Evolutionary conservation across 2,888 invertebrate species (phyloP), one percentile per base, ranked within the genome.

Genomic region (Dasysyrphus albostriatus): DNA sequence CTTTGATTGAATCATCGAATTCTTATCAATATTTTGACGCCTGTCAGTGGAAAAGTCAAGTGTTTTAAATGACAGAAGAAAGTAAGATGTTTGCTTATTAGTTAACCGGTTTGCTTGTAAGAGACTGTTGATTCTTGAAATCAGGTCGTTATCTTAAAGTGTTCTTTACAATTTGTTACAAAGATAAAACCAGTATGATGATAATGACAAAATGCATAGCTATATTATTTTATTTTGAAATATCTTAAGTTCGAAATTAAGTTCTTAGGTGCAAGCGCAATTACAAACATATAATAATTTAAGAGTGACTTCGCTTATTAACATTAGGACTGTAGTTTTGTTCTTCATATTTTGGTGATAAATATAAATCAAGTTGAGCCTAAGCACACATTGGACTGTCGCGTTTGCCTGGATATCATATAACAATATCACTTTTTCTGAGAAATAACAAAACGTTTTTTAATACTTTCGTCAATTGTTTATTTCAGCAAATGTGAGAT

Each of bases 31-130:
- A 34, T 34, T 58, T 54, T 34, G 32, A 34, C 32, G 34, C 34
- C 51, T 6, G 24, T 6, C 16, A 58, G 16, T 34, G 10, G 10
- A 16, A 32, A 16, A 34, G 34, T 58, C 58, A 16, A 34, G 58
- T 16, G 34, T 5, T 16, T 58, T 24, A n/a, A 32, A 16, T 58
- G 10, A 34, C 16, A 10, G 34, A 58, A 32, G 56, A 34, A 34
- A 16, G 37, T 58, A 34, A 34, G 34, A 37, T 58, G 16, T 58
- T 37, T 58, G 56, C 34, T 58, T 58, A 58, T 16, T 16, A 34
- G 16, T 58, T 34, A 58, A 58, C 56, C 56, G 34, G 56, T 58
- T 58, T 58, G 56, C 16, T 34, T 34, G n/a, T 58, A 54, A 29
- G 14, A 14, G 5, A 54, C 12, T 14, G 56, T 32, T 54, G n/a